Percentiles rank a stretch among this genome's conserved stretches.
Evolutionary conservation across 2,113 vertebrate genomes (phyloP).

Genomic region (Athene cunicularia): DNA sequence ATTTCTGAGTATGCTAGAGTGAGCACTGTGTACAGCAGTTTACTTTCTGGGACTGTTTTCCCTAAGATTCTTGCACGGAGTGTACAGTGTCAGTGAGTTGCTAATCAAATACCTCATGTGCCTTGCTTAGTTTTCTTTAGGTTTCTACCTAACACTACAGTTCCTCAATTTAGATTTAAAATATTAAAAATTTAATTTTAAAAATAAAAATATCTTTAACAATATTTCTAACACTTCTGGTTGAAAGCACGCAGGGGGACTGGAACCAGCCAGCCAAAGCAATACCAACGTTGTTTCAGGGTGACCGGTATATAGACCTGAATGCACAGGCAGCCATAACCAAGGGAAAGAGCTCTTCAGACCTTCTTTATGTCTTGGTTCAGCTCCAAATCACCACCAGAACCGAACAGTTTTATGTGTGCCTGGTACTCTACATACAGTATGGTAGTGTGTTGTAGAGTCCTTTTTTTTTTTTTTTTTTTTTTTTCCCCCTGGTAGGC

Average conservation of each 20-base stretch:
- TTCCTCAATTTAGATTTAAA: neutral
- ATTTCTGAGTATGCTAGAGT: neutral
- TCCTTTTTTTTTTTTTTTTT: neutral
- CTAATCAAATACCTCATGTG: neutral
- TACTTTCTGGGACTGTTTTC: neutral
- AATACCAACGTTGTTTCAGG: neutral
- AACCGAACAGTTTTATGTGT: neutral
- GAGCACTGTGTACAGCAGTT: fast-evolving
- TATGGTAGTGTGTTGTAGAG: neutral
- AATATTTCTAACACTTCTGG: neutral
- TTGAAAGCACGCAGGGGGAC: fast-evolving
- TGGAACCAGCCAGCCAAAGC: neutral
- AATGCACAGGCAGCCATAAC: neutral
- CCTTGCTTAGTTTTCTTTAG: neutral
- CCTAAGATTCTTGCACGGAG: neutral
- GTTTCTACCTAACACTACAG: neutral
- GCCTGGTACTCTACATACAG: neutral
- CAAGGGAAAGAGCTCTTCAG: neutral
- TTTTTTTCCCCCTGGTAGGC: neutral
- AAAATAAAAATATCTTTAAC: neutral
- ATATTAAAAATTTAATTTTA: no score
- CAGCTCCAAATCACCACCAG: neutral
- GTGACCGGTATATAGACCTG: neutral
- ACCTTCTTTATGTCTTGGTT: neutral
- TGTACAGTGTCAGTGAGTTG: neutral